Evolutionary conservation across 2,888 invertebrate species (phyloP).

Genomic region (Rhagonycha lutea): DNA sequence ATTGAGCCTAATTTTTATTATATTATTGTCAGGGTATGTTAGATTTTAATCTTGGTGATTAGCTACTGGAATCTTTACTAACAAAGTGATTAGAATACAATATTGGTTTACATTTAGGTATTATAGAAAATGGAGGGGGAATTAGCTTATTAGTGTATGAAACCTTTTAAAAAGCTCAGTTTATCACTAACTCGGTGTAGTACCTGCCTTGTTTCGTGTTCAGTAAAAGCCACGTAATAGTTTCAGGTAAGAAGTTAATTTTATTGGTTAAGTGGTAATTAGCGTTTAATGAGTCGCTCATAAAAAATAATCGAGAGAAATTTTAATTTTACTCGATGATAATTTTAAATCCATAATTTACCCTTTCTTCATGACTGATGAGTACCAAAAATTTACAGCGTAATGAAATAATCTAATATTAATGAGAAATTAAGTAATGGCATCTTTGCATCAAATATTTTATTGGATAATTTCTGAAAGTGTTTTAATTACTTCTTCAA

Average conservation of each 20-base stretch:
- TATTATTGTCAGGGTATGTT: not conserved
- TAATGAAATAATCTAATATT: not conserved
- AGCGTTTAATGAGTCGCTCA: not conserved
- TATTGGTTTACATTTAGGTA: slow-evolving; percentile 23
- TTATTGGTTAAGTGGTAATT: not conserved
- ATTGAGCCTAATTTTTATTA: not conserved
- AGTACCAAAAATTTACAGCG: not conserved
- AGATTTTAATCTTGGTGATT: not conserved
- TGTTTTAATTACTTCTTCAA: not conserved
- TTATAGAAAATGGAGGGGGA: slow-evolving; percentile 40
- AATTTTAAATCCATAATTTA: not conserved
- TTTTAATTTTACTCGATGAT: not conserved
- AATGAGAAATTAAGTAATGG: not conserved
- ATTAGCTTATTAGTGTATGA: slow-evolving; percentile 49
- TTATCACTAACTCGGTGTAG: slow-evolving; percentile 16
- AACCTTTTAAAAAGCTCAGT: slow-evolving; percentile 44
- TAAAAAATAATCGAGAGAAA: not conserved
- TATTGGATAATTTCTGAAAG: not conserved
- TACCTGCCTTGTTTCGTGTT: slow-evolving; percentile 13
- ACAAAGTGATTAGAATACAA: slow-evolving; percentile 22
- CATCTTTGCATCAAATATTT: not conserved
- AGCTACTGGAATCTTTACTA: slow-evolving; percentile 16
- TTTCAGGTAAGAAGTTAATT: not conserved
- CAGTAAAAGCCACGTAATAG: not conserved
- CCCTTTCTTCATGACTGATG: not conserved